A percentile compares a stretch with the other conserved stretches of the same genome.
phyloP scores from a whole-genome alignment of 2,797 vertebrate genomes.

The Echiichthys vipera region DNA sequence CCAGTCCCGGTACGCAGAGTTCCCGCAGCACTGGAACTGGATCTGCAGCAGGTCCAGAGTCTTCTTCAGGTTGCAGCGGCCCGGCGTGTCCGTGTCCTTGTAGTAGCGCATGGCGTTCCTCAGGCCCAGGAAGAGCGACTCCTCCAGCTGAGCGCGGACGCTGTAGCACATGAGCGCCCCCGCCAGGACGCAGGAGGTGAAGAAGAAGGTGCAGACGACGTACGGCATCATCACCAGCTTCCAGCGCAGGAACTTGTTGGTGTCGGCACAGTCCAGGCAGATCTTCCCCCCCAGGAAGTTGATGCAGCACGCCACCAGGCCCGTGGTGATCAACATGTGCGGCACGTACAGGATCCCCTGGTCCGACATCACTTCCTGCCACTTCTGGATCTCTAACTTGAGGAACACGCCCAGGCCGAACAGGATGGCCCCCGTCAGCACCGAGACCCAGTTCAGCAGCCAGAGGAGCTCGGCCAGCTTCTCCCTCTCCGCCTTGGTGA shows the following conservation, averaged over 20 bases:
- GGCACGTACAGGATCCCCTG: slow-evolving; percentile 85
- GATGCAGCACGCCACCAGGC: slow-evolving; percentile 87
- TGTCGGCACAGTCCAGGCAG: slow-evolving; percentile 90
- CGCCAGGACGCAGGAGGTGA: slow-evolving; percentile 88
- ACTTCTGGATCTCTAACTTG: slow-evolving; percentile 89
- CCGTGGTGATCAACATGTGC: slow-evolving; percentile 88
- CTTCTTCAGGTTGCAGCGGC: slow-evolving; percentile 89
- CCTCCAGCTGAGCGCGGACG: slow-evolving; percentile 86
- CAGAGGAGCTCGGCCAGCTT: slow-evolving; percentile 90
- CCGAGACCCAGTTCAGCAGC: slow-evolving; percentile 92
- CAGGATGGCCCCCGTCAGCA: slow-evolving; percentile 86
- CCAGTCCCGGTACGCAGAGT: slow-evolving; percentile 90
- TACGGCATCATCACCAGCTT: slow-evolving; percentile 91
- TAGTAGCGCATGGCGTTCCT: slow-evolving; percentile 88
- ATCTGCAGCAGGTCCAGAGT: slow-evolving; percentile 90
- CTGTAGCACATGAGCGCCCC: slow-evolving; percentile 90
- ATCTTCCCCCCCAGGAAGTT: slow-evolving; percentile 92
- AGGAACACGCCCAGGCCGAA: slow-evolving; percentile 90
- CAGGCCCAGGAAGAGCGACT: slow-evolving; percentile 86
- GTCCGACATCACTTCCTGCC: slow-evolving; percentile 89
- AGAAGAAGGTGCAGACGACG: slow-evolving; percentile 88
- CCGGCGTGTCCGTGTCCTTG: slow-evolving; percentile 91
- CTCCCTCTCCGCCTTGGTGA: slow-evolving; percentile 87
- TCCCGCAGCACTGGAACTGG: slow-evolving; percentile 91
- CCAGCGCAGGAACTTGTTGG: slow-evolving; percentile 89